Conservation (phyloP, 1,140 invertebrate genomes). For the Tetramorium parvispinum region DNA sequence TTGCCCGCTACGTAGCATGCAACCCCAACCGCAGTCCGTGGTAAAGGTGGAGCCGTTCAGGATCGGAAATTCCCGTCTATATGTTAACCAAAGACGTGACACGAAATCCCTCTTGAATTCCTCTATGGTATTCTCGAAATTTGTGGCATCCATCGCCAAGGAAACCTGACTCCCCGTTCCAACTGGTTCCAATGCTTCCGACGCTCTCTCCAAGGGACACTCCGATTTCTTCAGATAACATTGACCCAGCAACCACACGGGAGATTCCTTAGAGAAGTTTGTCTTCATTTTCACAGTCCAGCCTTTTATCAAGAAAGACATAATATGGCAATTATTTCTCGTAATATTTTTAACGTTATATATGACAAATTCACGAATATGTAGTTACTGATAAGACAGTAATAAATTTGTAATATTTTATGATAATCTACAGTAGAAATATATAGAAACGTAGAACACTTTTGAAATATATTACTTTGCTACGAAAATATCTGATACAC, state of each 20-base stretch:
- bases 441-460: neutral
- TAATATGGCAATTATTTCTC: neutral
- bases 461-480: neutral
- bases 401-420: neutral
- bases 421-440: neutral
- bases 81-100: constrained; percentile 93
- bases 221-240: constrained; percentile 92
- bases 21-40: constrained; percentile 95
- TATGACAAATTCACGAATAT: neutral
- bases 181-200: constrained; percentile 85
- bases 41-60: constrained; percentile 92
- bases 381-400: neutral
- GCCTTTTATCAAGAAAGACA: constrained; percentile 79
- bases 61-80: constrained; percentile 92
- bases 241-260: constrained; percentile 93
- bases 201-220: constrained; percentile 88
- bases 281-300: constrained; percentile 93
- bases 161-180: constrained; percentile 81
- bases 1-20: constrained; percentile 95
- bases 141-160: constrained; percentile 76
- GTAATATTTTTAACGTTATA: neutral
- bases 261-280: constrained; percentile 94
- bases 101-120: constrained; percentile 92
- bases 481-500: constrained; percentile 28
- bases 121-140: constrained; percentile 87